Percentiles rank a stretch among this genome's conserved stretches.
Conservation (phyloP, 2,797 vertebrate species). For the Sebastes taczanowskii region DNA sequence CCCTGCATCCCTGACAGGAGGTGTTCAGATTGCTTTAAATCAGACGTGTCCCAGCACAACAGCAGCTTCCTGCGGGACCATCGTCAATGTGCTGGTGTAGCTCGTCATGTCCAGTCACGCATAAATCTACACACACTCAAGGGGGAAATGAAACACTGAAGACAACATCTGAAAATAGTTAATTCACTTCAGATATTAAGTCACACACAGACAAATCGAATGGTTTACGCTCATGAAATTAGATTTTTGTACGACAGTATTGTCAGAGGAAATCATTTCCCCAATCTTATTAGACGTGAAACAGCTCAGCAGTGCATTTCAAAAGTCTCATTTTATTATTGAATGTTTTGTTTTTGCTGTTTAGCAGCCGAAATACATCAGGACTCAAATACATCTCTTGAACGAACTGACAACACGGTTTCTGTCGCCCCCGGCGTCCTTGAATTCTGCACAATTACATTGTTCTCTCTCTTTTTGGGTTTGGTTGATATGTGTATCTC, state of each 20-base stretch:
- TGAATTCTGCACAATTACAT: slow-evolving; percentile 3
- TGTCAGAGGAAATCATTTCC: slow-evolving; percentile 32
- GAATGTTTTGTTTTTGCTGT: slow-evolving; percentile 24
- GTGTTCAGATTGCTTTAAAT: slow-evolving; percentile 11
- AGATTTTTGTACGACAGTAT: slow-evolving; percentile 14
- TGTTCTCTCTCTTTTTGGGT: background rate
- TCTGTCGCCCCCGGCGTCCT: background rate
- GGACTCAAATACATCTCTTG: background rate
- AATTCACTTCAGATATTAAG: slow-evolving; percentile 16
- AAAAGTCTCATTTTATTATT: slow-evolving; percentile 11
- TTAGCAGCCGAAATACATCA: background rate
- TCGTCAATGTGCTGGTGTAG: background rate
- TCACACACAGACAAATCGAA: slow-evolving; percentile 11
- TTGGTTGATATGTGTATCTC: background rate
- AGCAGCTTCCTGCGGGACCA: background rate
- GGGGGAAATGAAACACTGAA: slow-evolving; percentile 13
- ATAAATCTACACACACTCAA: background rate
- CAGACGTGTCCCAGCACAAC: background rate
- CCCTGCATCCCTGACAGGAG: background rate
- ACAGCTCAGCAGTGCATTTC: slow-evolving; percentile 5
- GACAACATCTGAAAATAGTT: slow-evolving; percentile 10
- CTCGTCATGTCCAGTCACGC: background rate
- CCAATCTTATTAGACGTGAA: slow-evolving; percentile 14
- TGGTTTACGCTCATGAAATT: slow-evolving; percentile 29
- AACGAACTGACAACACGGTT: slow-evolving; percentile 3